Base-by-base conservation (phyloP, 2,888 invertebrate species). In the Leptarthrus brevirostris region DNA sequence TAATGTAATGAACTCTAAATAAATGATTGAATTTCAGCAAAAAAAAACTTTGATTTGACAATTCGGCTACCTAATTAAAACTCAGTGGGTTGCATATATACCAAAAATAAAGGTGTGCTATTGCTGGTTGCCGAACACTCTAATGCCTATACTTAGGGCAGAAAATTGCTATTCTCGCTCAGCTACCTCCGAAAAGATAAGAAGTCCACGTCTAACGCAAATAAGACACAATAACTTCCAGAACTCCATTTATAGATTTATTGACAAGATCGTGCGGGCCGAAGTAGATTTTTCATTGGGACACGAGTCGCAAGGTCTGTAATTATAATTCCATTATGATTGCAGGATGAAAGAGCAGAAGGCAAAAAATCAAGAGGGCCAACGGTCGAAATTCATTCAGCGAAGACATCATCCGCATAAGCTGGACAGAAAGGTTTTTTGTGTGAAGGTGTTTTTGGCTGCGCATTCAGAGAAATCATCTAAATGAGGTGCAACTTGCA, bases 271-370 rank as follows among this genome's bases (percentile, higher is more conserved):
- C 52, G 10, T 24, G 49, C 34, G 18, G 30, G 20, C 36, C 24
- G 22, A 34, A 54, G 71, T 34, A 71, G 54, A 71, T 71, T 71
- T 54, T 54, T 71, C 71, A 54, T 16, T 40, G 47, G 69, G 64
- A 71, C 73, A 73, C 73, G 64, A 71, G 71, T 40, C 75, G 44
- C 53, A 70, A 8, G 61, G 40, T 20, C 61, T 71, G 47, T 72
- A 73, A 75, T 75, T 75, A 75, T 75, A 75, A 73, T 75, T 75
- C 75, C 75, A 75, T 75, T 73, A 75, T 72, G 61, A 72, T 72
- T 71, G 54, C 3, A 16, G 36, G 54, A 24, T 12, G 71, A n/a
- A 61, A 20, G 40, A 71, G 18, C 69, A 40, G 52, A 20, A 16
- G 24, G 47, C 64, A 44, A 66, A 69, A 69, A 64, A 64, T 8